A percentile compares a stretch with the other conserved stretches of the same genome.
phyloP scores from a whole-genome alignment of 2,797 vertebrate genomes.

The Sardinella longiceps region DNA sequence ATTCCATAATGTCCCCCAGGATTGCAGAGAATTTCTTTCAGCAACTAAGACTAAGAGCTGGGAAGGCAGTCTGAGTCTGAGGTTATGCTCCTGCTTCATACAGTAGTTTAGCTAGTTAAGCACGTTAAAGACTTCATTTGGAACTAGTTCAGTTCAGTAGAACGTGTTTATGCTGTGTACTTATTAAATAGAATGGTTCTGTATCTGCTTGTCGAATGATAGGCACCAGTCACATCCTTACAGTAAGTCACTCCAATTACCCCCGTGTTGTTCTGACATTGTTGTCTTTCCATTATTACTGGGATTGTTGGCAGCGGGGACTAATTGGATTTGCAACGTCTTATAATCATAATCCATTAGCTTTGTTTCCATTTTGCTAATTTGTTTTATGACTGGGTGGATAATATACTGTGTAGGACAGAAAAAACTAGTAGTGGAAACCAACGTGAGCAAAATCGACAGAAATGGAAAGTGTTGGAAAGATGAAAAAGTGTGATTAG shows the following conservation, averaged over 20 bases:
- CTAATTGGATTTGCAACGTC: constrained; percentile 54
- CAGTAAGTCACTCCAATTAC: neutral
- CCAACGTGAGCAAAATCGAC: neutral
- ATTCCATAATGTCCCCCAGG: neutral
- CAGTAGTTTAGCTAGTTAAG: too few relatives aligned
- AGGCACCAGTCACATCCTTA: neutral
- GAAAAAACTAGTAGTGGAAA: neutral
- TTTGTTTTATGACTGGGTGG: neutral
- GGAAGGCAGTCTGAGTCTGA: too few relatives aligned
- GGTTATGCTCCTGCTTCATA: too few relatives aligned
- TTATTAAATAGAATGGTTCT: neutral
- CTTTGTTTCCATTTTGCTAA: constrained; percentile 43
- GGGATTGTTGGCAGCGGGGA: constrained; percentile 38
- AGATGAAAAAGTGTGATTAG: neutral
- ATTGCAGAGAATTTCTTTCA: neutral
- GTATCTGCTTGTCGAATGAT: too few relatives aligned
- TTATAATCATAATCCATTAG: constrained; percentile 63
- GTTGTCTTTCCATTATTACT: constrained; percentile 41
- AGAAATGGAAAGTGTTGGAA: neutral
- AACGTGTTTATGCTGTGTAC: neutral
- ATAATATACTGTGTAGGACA: neutral
- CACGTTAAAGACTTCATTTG: neutral
- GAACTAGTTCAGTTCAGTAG: constrained; percentile 9
- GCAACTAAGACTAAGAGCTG: too few relatives aligned
- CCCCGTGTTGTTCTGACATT: constrained; percentile 25